Percentiles rank a stretch among this genome's conserved stretches.
phyloP scores from a whole-genome alignment of 2,113 vertebrate species.

The Prolemur simus region DNA sequence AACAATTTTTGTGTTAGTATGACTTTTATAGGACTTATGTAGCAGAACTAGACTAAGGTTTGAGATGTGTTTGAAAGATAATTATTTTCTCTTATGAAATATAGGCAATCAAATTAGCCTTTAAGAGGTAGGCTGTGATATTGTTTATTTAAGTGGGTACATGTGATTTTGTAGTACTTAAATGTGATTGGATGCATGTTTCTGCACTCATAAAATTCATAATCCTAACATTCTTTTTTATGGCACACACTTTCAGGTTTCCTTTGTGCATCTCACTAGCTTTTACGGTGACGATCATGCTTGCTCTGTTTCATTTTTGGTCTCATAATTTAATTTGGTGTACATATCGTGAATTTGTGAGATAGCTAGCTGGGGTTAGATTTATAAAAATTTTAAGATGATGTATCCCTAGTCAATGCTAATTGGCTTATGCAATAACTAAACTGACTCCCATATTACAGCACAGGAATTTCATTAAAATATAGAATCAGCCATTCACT shows the following conservation, averaged over 20 bases:
- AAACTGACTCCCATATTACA: neutral
- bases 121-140: neutral
- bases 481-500: neutral
- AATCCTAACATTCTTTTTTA: neutral
- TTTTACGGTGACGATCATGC: neutral
- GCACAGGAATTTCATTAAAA: neutral
- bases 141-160: neutral
- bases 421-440: neutral
- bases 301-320: neutral
- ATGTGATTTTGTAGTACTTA: neutral
- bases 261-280: neutral
- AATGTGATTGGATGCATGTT: neutral
- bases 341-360: neutral
- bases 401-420: neutral
- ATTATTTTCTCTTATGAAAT: neutral
- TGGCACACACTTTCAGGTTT: neutral
- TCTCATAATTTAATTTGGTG: neutral
- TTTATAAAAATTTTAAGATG: neutral
- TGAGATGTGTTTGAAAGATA: neutral
- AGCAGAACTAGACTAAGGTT: neutral
- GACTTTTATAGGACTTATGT: neutral
- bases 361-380: neutral
- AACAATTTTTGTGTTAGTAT: neutral
- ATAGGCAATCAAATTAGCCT: neutral
- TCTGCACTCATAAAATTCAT: neutral